Conservation (phyloP, 2,797 vertebrate species). For the Margarornis squamiger region DNA sequence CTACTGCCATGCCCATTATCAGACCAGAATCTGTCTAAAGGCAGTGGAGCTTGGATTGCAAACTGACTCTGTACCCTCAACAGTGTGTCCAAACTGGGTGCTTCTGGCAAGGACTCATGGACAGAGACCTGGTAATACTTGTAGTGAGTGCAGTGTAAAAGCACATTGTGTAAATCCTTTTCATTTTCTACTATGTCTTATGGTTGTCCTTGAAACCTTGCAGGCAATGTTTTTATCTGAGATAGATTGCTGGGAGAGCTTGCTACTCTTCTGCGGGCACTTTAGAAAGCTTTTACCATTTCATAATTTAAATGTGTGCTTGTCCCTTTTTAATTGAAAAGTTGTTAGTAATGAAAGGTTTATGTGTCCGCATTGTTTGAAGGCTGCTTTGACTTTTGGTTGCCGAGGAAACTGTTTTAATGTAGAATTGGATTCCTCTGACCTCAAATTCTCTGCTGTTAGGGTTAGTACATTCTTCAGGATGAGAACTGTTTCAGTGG, state of each 20-base stretch:
- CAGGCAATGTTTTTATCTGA: not conserved
- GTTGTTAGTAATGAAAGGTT: not conserved
- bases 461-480: not conserved
- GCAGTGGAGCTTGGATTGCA: not conserved
- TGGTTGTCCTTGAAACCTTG: not conserved
- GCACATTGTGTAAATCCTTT: not conserved
- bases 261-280: not conserved
- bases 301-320: not conserved
- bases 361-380: not conserved
- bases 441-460: not conserved
- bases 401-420: constrained; percentile 41
- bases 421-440: not conserved
- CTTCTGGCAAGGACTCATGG: not conserved
- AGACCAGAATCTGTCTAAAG: not conserved
- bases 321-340: not conserved
- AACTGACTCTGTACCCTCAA: not conserved
- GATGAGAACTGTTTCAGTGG: not conserved
- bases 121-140: not conserved
- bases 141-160: not conserved
- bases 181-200: not conserved
- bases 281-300: not conserved
- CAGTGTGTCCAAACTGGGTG: not conserved
- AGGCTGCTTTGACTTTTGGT: constrained; percentile 2
- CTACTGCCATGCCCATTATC: not conserved
- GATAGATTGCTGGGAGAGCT: not conserved